Evolutionary conservation across 35 echinoderm and acorn worm genomes (phyloP).

Genomic region (Heliocidaris erythrogramma): DNA sequence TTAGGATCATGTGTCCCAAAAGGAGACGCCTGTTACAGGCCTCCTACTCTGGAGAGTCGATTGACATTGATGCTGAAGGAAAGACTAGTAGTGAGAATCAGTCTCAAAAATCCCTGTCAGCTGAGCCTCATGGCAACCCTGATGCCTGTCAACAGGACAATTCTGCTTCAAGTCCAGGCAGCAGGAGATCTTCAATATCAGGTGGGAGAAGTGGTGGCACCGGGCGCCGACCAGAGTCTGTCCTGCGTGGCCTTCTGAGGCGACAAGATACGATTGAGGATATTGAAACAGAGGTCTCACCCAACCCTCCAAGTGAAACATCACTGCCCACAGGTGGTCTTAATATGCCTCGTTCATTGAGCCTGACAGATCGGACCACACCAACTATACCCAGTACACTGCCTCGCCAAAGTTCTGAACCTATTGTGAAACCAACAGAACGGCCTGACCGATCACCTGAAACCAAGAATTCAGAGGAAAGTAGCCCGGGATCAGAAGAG

Average conservation of each 20-base stretch:
- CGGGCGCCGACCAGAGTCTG: slow-evolving; percentile 28
- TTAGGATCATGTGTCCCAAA: slow-evolving; percentile 38
- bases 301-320: neutral
- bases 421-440: slow-evolving; percentile 37
- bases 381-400: neutral
- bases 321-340: neutral
- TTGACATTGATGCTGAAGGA: slow-evolving; percentile 35
- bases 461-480: slow-evolving; percentile 4
- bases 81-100: slow-evolving; percentile 17
- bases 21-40: slow-evolving; percentile 41
- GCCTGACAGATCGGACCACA: slow-evolving; percentile 1
- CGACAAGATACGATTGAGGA: slow-evolving; percentile 48
- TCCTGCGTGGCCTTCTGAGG: slow-evolving; percentile 38
- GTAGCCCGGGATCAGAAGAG: slow-evolving; percentile 19
- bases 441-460: neutral
- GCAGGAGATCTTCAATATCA: neutral
- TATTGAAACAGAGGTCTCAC: neutral
- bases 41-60: slow-evolving; percentile 45
- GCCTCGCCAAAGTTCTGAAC: slow-evolving; percentile 52
- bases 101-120: slow-evolving; percentile 8
- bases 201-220: slow-evolving; percentile 18
- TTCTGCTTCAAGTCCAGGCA: slow-evolving; percentile 13
- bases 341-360: slow-evolving; percentile 34
- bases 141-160: slow-evolving; percentile 40
- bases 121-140: slow-evolving; percentile 1